These are phyloP conservation scores for Onthophagus taurus DNA, from an alignment of 1,140 invertebrate species.

Conservation along the genomic window DNA sequence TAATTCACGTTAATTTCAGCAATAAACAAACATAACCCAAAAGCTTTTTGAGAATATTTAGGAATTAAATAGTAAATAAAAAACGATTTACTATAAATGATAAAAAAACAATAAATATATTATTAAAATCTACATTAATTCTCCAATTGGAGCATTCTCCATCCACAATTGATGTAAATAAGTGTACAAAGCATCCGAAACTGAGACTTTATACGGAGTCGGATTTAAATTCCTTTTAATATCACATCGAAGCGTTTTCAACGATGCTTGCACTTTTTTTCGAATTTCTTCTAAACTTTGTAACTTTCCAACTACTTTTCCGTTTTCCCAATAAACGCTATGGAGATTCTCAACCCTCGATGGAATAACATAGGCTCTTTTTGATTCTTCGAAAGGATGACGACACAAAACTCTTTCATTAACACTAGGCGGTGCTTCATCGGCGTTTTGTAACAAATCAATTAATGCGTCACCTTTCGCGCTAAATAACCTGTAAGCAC, in stretches of 20 bases:
- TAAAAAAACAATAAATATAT: too few species aligned
- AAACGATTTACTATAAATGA: too few species aligned
- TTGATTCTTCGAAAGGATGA: slow-evolving; percentile 95
- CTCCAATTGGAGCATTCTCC: slow-evolving; percentile 94
- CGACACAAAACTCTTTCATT: slow-evolving; percentile 53
- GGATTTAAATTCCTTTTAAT: slow-evolving; percentile 94
- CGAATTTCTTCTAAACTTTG: slow-evolving; percentile 70
- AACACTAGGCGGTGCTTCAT: slow-evolving; percentile 66
- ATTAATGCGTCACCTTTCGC: slow-evolving; percentile 86
- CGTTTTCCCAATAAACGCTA: slow-evolving; percentile 74
- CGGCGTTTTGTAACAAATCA: slow-evolving; percentile 75
- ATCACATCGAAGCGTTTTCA: slow-evolving; percentile 77
- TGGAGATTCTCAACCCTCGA: slow-evolving; percentile 69
- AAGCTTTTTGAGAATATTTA: too few species aligned
- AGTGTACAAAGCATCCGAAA: slow-evolving; percentile 85
- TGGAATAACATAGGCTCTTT: slow-evolving; percentile 87
- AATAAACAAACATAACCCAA: too few species aligned
- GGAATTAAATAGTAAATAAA: too few species aligned
- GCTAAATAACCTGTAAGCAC: slow-evolving; percentile 70
- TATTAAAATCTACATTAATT: too few species aligned
- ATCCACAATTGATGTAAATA: slow-evolving; percentile 97
- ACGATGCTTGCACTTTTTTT: slow-evolving; percentile 67
- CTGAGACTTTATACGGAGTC: slow-evolving; percentile 97
- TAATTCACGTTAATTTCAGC: too few species aligned
- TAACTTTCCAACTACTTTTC: slow-evolving; percentile 57